Evolutionary conservation across 2,113 vertebrate genomes (phyloP).

Genomic region (Saguinus imperator): DNA sequence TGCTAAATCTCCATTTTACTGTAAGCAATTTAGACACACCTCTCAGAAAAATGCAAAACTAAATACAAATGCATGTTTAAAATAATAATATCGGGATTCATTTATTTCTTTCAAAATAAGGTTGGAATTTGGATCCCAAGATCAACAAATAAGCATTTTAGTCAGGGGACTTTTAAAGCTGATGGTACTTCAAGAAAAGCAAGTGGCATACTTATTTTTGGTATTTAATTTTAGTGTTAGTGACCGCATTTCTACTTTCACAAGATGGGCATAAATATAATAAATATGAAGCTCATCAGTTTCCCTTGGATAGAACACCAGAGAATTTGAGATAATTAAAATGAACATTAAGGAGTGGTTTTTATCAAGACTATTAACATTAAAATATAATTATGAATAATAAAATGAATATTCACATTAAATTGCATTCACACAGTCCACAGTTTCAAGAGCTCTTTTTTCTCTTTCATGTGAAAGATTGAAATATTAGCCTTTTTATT

Average conservation of each 20-base stretch:
- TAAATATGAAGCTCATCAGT: background rate
- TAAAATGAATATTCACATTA: background rate
- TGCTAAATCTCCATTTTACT: background rate
- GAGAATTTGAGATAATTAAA: background rate
- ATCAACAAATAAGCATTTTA: background rate
- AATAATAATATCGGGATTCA: background rate
- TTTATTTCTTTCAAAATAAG: constrained; percentile 1
- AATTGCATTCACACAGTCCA: background rate
- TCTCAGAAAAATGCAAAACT: background rate
- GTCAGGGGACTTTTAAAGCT: background rate
- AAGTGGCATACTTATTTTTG: background rate
- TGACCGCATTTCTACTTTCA: background rate
- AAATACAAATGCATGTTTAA: background rate
- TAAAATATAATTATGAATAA: background rate
- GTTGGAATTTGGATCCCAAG: background rate
- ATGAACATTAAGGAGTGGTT: background rate
- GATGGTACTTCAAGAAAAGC: constrained; percentile 11
- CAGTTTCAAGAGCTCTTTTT: background rate
- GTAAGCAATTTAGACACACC: background rate
- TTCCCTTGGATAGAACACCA: background rate
- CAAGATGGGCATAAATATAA: background rate
- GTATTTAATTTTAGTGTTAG: background rate
- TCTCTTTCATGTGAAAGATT: background rate
- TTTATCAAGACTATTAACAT: background rate
- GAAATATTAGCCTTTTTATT: background rate